A percentile compares a stretch with the other conserved stretches of the same genome.
Evolutionary conservation across 1,140 invertebrate species (phyloP).

Genomic region (Archivesica marissinica): DNA sequence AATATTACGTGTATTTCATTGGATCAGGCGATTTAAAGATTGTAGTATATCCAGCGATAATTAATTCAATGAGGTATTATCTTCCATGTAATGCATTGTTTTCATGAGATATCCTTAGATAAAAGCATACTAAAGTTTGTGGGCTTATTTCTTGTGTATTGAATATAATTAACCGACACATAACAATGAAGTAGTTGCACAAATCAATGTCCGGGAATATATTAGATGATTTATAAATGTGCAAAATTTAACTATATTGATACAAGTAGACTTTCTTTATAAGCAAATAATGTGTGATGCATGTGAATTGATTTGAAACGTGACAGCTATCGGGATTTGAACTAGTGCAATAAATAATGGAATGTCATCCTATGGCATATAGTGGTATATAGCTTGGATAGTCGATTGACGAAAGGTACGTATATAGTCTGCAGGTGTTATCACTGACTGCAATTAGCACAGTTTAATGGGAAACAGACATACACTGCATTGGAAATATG

Average conservation of each 20-base stretch:
- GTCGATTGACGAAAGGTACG: no score
- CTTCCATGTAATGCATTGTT: neutral
- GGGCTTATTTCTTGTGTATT: neutral
- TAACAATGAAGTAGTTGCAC: neutral
- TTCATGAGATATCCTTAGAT: neutral
- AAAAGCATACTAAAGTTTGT: neutral
- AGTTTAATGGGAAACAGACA: no score
- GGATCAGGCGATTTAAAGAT: conserved; percentile 1
- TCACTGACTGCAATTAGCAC: no score
- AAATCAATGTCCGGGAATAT: neutral
- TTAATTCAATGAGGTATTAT: neutral
- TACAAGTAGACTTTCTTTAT: neutral
- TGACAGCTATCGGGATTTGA: no score
- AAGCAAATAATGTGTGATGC: neutral
- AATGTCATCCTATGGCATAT: no score
- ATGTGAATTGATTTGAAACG: no score
- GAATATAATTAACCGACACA: neutral
- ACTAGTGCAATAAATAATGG: no score
- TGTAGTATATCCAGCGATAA: neutral
- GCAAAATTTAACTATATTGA: neutral
- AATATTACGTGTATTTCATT: neutral
- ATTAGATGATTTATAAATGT: neutral
- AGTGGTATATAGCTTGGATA: no score
- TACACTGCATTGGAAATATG: no score
- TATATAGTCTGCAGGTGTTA: no score